Evolutionary conservation across 2,113 vertebrate genomes (phyloP), one percentile per base, ranked within the genome.

Genomic region (Eptatretus burgeri): DNA sequence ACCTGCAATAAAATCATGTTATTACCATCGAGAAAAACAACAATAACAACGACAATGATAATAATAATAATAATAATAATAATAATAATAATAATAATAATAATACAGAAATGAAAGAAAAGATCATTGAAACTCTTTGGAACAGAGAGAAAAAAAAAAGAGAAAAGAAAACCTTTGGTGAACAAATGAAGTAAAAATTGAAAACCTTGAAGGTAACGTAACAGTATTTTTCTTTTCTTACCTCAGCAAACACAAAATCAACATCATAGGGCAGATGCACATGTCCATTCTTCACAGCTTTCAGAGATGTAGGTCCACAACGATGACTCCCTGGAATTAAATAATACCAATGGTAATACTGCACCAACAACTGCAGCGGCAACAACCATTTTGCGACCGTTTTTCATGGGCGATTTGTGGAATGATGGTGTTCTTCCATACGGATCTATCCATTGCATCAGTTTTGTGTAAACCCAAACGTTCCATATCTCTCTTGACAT

Each of bases 301-400:
- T 1, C 1, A 76, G 72, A 0, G 79, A 77, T 52, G 76, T 69
- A 2, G 80, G 80, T 10, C 80, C 80, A 2, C 78, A 79, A 71
- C 77, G 78, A 68, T 72, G 81, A 63, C 80, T 75, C 49, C 80
- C 80, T 81, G 19, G n/a, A 63, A n/a, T n/a, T n/a, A n/a, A n/a
- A n/a, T n/a, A n/a, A n/a, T n/a, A n/a, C n/a, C n/a, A n/a, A n/a
- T n/a, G n/a, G n/a, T n/a, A n/a, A n/a, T n/a, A n/a, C n/a, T n/a
- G n/a, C n/a, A n/a, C n/a, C n/a, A n/a, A n/a, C n/a, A n/a, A n/a
- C n/a, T n/a, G n/a, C n/a, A n/a, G n/a, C n/a, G n/a, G n/a, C n/a
- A n/a, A n/a, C n/a, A n/a, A n/a, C n/a, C n/a, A n/a, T n/a, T n/a
- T n/a, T n/a, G n/a, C n/a, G n/a, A n/a, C n/a, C n/a, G n/a, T n/a